Percentiles rank a stretch among this genome's conserved stretches.
phyloP scores from a whole-genome alignment of 2,888 invertebrate species.

The Ichneumoninae sp. region DNA sequence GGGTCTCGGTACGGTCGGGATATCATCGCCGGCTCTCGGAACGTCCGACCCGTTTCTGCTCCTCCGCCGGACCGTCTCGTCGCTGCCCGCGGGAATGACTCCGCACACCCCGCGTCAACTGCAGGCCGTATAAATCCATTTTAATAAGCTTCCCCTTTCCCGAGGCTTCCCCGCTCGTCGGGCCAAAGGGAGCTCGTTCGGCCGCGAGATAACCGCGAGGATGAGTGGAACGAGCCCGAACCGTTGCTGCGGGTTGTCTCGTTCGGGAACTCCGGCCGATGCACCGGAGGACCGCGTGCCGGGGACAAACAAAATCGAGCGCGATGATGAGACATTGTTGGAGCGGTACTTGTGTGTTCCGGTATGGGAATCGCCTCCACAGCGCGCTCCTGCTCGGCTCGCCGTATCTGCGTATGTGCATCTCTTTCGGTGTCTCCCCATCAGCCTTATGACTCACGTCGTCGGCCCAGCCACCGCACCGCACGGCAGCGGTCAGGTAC shows the following conservation, averaged over 20 bases:
- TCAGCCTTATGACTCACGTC: conserved; percentile 67
- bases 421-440: conserved; percentile 43
- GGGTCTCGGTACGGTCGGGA: conserved; percentile 66
- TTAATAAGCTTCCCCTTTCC: conserved; percentile 62
- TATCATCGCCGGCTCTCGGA: not conserved
- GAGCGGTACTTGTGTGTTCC: conserved; percentile 55
- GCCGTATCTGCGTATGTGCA: conserved; percentile 30
- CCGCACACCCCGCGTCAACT: conserved; percentile 59
- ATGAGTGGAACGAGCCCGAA: not conserved
- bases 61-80: not conserved
- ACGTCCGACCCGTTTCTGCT: not conserved
- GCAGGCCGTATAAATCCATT: conserved; percentile 69
- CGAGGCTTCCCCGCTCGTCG: conserved; percentile 22
- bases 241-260: not conserved
- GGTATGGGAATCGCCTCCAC: conserved; percentile 22
- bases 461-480: conserved; percentile 34
- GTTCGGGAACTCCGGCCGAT: conserved; percentile 15
- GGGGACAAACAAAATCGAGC: conserved; percentile 64
- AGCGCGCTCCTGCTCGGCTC: conserved; percentile 25
- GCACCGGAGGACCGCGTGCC: not conserved
- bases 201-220: conserved; percentile 22
- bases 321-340: conserved; percentile 69
- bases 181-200: conserved; percentile 5
- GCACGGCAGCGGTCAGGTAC: conserved; percentile 59
- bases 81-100: conserved; percentile 52